Conservation (phyloP, 2,113 vertebrate genomes). For the Tympanuchus pallidicinctus region DNA sequence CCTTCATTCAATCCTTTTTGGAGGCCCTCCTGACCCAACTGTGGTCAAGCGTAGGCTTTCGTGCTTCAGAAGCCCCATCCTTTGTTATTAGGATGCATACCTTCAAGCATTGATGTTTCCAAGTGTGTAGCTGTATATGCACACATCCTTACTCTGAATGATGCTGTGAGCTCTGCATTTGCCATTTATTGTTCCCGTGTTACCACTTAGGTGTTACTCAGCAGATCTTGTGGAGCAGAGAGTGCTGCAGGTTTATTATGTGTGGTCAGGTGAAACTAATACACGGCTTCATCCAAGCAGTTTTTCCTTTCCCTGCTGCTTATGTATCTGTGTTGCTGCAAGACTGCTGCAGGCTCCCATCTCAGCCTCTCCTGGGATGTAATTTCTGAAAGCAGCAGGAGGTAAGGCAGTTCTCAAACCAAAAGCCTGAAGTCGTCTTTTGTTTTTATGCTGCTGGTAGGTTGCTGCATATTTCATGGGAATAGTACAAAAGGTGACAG, state of each 20-base stretch:
- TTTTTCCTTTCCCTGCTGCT: neutral
- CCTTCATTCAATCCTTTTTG: neutral
- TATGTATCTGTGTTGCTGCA: neutral
- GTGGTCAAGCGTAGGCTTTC: neutral
- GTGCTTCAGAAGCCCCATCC: neutral
- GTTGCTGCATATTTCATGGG: neutral
- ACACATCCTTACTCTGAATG: neutral
- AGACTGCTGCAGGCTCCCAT: neutral
- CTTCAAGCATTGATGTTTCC: neutral
- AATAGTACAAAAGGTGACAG: neutral
- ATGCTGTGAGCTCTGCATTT: neutral
- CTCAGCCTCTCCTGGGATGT: neutral
- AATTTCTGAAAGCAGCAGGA: neutral
- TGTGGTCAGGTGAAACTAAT: neutral
- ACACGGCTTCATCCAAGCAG: neutral
- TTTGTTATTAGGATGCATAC: neutral
- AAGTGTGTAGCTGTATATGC: accelerated
- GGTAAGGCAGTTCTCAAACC: neutral
- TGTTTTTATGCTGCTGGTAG: neutral
- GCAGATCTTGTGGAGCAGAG: neutral
- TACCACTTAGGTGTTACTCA: neutral
- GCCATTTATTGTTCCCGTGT: accelerated
- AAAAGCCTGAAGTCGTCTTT: neutral
- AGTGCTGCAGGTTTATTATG: neutral
- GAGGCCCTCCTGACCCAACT: accelerated